A percentile compares a stretch with the other conserved stretches of the same genome.
phyloP scores from a whole-genome alignment of 2,113 vertebrate species.

The Nibea albiflora region DNA sequence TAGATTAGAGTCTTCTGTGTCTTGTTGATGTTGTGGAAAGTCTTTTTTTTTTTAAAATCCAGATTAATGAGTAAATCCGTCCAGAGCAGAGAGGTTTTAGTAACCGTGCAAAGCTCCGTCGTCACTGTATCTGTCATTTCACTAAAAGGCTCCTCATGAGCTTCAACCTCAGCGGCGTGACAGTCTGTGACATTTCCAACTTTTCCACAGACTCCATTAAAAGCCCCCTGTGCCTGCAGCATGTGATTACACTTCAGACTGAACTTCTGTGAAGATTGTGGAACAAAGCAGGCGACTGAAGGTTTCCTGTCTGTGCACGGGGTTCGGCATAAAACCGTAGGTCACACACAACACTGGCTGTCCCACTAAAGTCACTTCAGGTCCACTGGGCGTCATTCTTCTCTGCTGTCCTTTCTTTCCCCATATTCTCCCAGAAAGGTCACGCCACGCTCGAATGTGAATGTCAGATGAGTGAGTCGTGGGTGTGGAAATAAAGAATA shows the following conservation, averaged over 20 bases:
- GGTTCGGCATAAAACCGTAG: slow-evolving; percentile 25
- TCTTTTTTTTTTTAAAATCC: neutral
- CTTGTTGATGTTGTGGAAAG: neutral
- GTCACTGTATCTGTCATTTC: neutral
- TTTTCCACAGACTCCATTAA: slow-evolving; percentile 28
- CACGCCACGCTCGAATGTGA: slow-evolving; percentile 47
- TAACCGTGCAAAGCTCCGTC: neutral
- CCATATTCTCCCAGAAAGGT: slow-evolving; percentile 65
- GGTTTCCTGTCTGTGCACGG: slow-evolving; percentile 23
- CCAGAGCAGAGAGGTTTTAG: neutral
- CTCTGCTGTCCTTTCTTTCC: slow-evolving; percentile 24
- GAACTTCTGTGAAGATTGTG: slow-evolving; percentile 40
- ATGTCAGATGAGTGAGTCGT: slow-evolving; percentile 30
- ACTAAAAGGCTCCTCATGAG: neutral
- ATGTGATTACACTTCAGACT: slow-evolving; percentile 38
- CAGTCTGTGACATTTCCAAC: slow-evolving; percentile 57
- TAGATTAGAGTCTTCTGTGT: neutral
- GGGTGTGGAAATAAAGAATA: slow-evolving; percentile 45
- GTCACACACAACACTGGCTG: slow-evolving; percentile 39
- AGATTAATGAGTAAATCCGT: neutral
- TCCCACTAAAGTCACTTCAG: slow-evolving; percentile 41
- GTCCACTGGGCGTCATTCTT: slow-evolving; percentile 34
- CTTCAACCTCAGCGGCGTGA: slow-evolving; percentile 7
- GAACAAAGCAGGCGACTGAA: slow-evolving; percentile 28
- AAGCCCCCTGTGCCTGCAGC: neutral